Conservation (phyloP, 2,113 vertebrate species). For the Crocuta crocuta region DNA sequence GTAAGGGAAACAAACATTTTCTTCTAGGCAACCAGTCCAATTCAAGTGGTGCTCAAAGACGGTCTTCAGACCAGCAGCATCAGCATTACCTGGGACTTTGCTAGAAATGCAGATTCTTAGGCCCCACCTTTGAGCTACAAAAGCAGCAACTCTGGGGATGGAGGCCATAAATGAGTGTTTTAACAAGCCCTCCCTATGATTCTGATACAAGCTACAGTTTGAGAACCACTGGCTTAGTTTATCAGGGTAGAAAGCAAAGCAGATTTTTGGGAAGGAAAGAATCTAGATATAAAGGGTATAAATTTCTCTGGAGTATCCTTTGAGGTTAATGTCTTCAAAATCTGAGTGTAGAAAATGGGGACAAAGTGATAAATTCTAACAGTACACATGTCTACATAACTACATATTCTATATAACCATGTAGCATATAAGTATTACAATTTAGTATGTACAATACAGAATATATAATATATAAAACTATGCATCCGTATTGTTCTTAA, state of each 20-base stretch:
- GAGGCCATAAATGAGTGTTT: not conserved
- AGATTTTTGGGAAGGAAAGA: not conserved
- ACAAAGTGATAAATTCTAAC: constrained; percentile 35
- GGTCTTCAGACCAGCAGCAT: not conserved
- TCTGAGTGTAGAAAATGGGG: not conserved
- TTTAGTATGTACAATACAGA: not conserved
- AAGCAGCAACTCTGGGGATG: not conserved
- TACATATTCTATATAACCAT: not conserved
- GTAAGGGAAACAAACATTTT: not conserved
- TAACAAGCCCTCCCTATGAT: not conserved
- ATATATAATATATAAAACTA: not conserved
- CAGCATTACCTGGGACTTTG: not conserved
- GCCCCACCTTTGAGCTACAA: not conserved
- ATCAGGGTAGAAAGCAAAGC: not conserved
- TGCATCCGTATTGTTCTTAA: not conserved
- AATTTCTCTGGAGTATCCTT: not conserved
- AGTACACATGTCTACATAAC: not conserved
- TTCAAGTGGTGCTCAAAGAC: not conserved
- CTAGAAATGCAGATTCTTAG: not conserved
- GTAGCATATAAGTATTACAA: not conserved
- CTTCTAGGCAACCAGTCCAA: not conserved
- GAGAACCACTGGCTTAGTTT: not conserved
- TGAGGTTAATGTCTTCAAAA: constrained; percentile 3
- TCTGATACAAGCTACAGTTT: not conserved
- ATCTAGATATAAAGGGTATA: not conserved